Conservation (phyloP, 2,113 vertebrate species). For the Paradoxurus hermaphroditus region DNA sequence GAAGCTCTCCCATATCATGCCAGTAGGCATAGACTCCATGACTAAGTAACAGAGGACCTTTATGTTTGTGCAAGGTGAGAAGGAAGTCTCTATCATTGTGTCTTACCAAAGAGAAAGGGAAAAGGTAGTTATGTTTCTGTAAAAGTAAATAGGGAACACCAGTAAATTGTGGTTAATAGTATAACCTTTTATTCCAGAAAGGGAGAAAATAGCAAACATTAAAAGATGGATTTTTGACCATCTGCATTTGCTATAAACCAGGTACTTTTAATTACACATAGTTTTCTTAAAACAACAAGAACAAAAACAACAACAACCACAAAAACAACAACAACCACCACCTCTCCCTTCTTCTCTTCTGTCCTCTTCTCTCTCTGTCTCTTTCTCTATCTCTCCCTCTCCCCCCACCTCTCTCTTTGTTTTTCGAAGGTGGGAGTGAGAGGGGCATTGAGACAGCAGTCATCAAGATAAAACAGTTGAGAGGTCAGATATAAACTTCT, state of each 20-base stretch:
- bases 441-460: not conserved
- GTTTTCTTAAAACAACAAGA: not conserved
- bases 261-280: not conserved
- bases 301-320: not conserved
- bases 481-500: not conserved
- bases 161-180: not conserved
- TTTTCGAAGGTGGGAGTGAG: not conserved
- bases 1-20: not conserved
- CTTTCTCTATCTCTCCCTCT: rapidly evolving
- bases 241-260: not conserved
- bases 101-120: not conserved
- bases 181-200: not conserved
- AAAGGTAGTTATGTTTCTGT: not conserved
- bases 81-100: not conserved
- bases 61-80: not conserved
- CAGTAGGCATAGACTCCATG: not conserved
- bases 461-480: slow-evolving; percentile 44
- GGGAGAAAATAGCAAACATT: not conserved
- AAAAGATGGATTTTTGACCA: not conserved
- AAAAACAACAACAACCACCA: not conserved
- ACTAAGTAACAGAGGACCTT: not conserved
- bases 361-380: not conserved
- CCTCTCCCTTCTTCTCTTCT: not conserved
- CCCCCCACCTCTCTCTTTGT: rapidly evolving
- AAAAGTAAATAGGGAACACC: not conserved